Conservation (phyloP, 2,888 invertebrate species). For the Scaptomyza parva region DNA sequence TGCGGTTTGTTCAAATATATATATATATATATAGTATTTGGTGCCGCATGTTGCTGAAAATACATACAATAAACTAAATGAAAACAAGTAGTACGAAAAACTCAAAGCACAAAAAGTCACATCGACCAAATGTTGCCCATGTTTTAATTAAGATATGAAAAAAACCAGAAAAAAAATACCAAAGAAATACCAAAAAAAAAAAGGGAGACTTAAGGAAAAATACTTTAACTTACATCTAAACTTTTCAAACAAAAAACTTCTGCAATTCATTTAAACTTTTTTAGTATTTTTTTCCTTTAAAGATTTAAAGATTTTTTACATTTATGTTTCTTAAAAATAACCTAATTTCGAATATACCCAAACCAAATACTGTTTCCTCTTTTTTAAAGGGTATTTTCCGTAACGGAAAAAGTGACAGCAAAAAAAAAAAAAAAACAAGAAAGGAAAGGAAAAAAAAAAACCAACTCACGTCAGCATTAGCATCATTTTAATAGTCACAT, state of each 20-base stretch:
- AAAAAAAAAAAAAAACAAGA: not conserved
- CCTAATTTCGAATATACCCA: too few species aligned
- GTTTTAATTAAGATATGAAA: not conserved
- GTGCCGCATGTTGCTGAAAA: slow-evolving; percentile 37
- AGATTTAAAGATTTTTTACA: too few species aligned
- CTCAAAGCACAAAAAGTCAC: not conserved
- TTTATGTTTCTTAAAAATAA: too few species aligned
- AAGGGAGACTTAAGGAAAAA: too few species aligned
- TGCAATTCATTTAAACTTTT: too few species aligned
- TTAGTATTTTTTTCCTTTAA: too few species aligned
- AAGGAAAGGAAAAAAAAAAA: not conserved
- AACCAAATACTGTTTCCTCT: too few species aligned
- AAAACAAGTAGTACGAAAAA: slow-evolving; percentile 9
- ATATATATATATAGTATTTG: slow-evolving; percentile 8
- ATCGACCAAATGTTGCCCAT: slow-evolving; percentile 15
- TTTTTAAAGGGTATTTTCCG: slow-evolving; percentile 19
- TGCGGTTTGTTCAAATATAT: slow-evolving; percentile 41
- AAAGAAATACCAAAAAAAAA: too few species aligned
- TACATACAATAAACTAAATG: slow-evolving; percentile 1
- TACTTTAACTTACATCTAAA: too few species aligned
- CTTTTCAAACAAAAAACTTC: too few species aligned
- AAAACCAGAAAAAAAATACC: not conserved
- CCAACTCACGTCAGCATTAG: slow-evolving; percentile 33
- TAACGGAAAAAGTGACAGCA: not conserved
- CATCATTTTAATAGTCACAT: slow-evolving; percentile 37